Conservation (phyloP, 2,797 vertebrate species). For the Pseudochaenichthys georgianus region DNA sequence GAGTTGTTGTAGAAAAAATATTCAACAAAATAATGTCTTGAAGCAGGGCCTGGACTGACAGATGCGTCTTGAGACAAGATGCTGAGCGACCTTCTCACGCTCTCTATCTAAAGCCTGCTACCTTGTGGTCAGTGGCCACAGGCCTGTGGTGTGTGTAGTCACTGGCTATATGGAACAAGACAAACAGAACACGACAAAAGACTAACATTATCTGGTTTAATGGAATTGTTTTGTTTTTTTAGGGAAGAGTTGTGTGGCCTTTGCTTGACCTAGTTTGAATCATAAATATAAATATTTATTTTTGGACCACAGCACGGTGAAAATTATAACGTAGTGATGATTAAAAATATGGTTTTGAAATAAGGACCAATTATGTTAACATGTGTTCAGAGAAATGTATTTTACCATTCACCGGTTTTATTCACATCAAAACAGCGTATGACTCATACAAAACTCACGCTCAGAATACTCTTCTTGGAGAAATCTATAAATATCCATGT, state of each 20-base stretch:
- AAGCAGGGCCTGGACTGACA: constrained; percentile 43
- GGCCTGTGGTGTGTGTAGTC: constrained; percentile 61
- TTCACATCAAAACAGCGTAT: background rate
- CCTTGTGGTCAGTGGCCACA: constrained; percentile 68
- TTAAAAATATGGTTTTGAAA: constrained; percentile 31
- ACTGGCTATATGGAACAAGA: constrained; percentile 56
- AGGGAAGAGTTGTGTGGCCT: constrained; percentile 13
- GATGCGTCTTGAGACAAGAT: constrained; percentile 64
- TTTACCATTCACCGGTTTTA: background rate
- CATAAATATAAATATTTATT: constrained; percentile 26
- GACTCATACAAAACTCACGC: constrained; percentile 47
- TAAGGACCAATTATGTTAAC: constrained; percentile 31
- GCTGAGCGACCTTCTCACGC: constrained; percentile 73
- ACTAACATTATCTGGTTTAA: constrained; percentile 31
- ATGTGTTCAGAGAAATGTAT: constrained; percentile 1
- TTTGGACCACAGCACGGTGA: constrained; percentile 25
- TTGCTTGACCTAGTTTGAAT: constrained; percentile 47
- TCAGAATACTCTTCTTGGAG: background rate
- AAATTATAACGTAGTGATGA: background rate
- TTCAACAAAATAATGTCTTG: constrained; percentile 12
- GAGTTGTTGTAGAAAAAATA: constrained; percentile 27
- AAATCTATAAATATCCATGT: background rate
- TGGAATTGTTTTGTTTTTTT: background rate
- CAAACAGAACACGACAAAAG: constrained; percentile 41
- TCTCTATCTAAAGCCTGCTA: constrained; percentile 76